These are phyloP conservation scores for Anhinga rufa DNA, from an alignment of 2,113 vertebrate species.

Conservation along the genomic window DNA sequence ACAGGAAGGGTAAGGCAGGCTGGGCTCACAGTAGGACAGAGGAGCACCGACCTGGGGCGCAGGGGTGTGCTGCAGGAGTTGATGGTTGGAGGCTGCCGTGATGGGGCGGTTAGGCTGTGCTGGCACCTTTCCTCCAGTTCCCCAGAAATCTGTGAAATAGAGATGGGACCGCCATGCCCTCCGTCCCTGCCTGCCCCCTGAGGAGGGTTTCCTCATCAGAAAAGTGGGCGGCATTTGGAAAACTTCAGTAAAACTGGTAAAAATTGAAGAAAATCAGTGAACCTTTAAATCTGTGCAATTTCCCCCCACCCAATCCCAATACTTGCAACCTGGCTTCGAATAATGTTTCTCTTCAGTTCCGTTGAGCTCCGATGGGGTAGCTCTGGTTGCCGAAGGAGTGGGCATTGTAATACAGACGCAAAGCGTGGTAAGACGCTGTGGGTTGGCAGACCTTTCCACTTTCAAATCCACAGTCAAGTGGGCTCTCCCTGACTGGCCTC, in stretches of 20 bases:
- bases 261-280: neutral
- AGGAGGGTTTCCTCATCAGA: neutral
- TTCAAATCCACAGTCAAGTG: neutral
- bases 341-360: rapidly evolving
- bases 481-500: neutral
- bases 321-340: neutral
- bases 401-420: rapidly evolving
- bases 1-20: too few species aligned
- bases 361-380: neutral
- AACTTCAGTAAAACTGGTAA: neutral
- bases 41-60: rapidly evolving
- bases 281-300: rapidly evolving
- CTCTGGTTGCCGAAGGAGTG: rapidly evolving
- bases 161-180: too few species aligned
- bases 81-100: neutral
- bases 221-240: too few species aligned
- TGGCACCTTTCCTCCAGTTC: too few species aligned
- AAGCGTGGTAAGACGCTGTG: rapidly evolving
- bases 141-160: too few species aligned
- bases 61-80: neutral
- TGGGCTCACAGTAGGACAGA: neutral
- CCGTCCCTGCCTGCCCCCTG: neutral
- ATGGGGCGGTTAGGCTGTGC: neutral
- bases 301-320: neutral
- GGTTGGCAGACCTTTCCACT: neutral